These are phyloP conservation scores for Magallana angulata DNA, from an alignment of 1,140 invertebrate species.

Conservation along the genomic window DNA sequence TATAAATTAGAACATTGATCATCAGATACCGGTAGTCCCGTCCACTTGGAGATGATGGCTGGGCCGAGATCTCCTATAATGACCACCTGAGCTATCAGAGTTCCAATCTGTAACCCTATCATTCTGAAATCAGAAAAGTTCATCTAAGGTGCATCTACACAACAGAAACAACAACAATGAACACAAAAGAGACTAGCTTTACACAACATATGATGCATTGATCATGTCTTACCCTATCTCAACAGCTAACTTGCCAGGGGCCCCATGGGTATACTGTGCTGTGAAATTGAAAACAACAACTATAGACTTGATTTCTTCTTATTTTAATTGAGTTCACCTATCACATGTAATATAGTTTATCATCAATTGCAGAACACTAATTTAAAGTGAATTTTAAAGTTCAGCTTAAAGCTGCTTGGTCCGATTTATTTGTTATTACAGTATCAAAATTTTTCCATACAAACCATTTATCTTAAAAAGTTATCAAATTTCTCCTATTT, in stretches of 20 bases:
- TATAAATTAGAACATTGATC: not conserved
- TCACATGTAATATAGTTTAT: not conserved
- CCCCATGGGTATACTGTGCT: conserved; percentile 94
- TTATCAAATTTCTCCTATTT: no score
- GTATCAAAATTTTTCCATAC: no score
- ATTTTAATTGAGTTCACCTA: not conserved
- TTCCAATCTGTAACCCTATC: conserved; percentile 95
- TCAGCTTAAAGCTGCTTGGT: no score
- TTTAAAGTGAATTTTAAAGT: no score
- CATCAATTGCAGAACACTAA: not conserved
- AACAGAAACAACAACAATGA: not conserved
- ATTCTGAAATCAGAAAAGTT: conserved; percentile 84
- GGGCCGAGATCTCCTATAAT: conserved; percentile 97
- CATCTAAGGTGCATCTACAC: not conserved
- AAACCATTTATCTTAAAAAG: no score
- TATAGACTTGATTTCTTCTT: not conserved
- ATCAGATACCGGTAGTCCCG: conserved; percentile 83
- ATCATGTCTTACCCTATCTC: conserved; percentile 83
- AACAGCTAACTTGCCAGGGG: conserved; percentile 92
- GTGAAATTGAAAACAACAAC: conserved; percentile 54
- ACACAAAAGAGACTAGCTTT: no score
- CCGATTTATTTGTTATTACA: no score
- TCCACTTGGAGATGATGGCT: conserved; percentile 90
- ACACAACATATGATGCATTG: no score
- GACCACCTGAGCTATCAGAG: conserved; percentile 97